Percentiles rank a stretch among this genome's conserved stretches.
Evolutionary conservation across 37 sponge, comb jelly and placozoan species (phyloP).

Genomic region (Halichondria panicea): DNA sequence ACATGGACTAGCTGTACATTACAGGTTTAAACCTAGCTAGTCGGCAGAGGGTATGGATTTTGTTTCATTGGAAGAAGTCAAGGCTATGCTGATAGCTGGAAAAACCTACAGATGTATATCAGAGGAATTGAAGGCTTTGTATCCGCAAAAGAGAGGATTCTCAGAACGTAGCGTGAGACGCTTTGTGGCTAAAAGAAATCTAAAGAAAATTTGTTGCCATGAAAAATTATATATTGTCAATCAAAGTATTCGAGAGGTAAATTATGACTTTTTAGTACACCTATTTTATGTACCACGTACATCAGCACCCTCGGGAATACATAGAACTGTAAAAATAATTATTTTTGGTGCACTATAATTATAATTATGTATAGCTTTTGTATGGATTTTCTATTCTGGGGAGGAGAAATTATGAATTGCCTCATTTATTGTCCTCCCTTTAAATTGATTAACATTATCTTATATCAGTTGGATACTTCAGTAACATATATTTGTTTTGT

Average conservation of each 20-base stretch:
- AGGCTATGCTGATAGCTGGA: neutral
- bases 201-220: neutral
- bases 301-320: no score
- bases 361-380: no score
- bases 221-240: neutral
- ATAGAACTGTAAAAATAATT: no score
- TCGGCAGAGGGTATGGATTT: no score
- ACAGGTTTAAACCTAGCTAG: no score
- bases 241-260: neutral
- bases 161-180: slow-evolving; percentile 6
- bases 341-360: no score
- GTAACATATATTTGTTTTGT: neutral
- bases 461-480: neutral
- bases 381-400: no score
- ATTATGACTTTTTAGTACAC: neutral
- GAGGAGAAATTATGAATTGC: no score
- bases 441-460: neutral
- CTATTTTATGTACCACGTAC: neutral
- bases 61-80: no score
- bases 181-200: neutral
- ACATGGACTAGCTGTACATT: no score
- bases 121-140: neutral
- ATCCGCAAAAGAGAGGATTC: neutral
- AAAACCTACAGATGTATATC: neutral
- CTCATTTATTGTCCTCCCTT: no score